phyloP scores from a whole-genome alignment of 2,888 invertebrate genomes.

The Argyresthia goedartella region DNA sequence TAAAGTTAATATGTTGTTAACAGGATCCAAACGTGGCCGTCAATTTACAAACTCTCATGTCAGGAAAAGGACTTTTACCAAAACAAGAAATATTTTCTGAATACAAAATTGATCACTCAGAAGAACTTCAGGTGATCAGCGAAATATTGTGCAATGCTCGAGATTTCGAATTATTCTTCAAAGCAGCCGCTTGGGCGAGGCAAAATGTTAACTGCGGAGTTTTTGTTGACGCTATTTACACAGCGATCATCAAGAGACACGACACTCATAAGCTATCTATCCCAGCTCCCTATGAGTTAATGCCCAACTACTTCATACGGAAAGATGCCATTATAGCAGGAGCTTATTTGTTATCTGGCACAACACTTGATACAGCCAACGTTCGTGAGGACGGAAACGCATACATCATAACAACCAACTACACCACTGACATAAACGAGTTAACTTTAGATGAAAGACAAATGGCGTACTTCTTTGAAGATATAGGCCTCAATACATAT shows the following conservation, averaged over 20 bases:
- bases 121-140: slow-evolving; percentile 41
- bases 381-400: slow-evolving; percentile 45
- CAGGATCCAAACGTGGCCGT: slow-evolving; percentile 38
- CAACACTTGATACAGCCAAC: slow-evolving; percentile 26
- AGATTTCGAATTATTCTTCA: slow-evolving; percentile 70
- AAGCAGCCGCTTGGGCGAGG: slow-evolving; percentile 69
- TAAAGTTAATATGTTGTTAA: slow-evolving; percentile 8
- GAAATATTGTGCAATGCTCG: slow-evolving; percentile 68
- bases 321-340: slow-evolving; percentile 69
- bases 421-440: slow-evolving; percentile 44
- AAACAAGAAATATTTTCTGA: slow-evolving; percentile 54
- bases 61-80: slow-evolving; percentile 31
- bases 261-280: slow-evolving; percentile 71
- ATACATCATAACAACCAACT: slow-evolving; percentile 47
- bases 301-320: slow-evolving; percentile 76
- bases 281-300: slow-evolving; percentile 76
- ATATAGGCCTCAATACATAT: slow-evolving; percentile 75
- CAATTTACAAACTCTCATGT: slow-evolving; percentile 31
- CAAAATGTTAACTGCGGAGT: slow-evolving; percentile 74
- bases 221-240: slow-evolving; percentile 72
- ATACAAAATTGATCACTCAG: slow-evolving; percentile 34
- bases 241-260: slow-evolving; percentile 68
- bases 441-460: slow-evolving; percentile 62
- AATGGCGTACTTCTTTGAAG: slow-evolving; percentile 79
- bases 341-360: slow-evolving; percentile 33